These are phyloP conservation scores for Sebastes jordani DNA, from an alignment of 2,797 vertebrate genomes.

Conservation along the genomic window DNA sequence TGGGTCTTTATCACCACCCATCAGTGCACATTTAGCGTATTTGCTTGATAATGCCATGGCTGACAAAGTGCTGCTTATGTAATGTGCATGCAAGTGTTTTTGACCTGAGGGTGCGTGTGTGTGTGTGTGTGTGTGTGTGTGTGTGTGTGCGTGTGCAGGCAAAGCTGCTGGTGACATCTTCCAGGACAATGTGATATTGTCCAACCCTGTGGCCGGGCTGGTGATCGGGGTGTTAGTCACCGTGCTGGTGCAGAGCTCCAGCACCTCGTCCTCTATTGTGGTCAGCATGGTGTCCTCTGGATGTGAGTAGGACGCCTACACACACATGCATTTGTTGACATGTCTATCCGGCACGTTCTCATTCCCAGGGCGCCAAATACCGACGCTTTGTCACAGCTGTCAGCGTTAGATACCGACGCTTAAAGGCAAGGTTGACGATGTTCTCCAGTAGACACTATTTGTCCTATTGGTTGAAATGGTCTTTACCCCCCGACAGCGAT, in stretches of 20 bases:
- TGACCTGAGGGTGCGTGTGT: constrained; percentile 24
- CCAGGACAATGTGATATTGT: constrained; percentile 89
- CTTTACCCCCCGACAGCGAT: no score
- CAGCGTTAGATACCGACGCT: no score
- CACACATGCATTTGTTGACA: not conserved
- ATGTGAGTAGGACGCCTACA: constrained; percentile 78
- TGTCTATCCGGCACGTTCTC: no score
- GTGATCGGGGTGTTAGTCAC: constrained; percentile 98
- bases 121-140: constrained; percentile 1
- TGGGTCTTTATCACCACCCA: not conserved
- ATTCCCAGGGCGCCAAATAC: no score
- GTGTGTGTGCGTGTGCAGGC: constrained; percentile 74
- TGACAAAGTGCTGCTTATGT: constrained; percentile 6
- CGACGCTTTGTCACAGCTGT: no score
- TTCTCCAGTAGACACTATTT: accelerated
- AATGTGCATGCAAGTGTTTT: constrained; percentile 8
- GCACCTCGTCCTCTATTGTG: constrained; percentile 95
- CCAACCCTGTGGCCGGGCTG: constrained; percentile 93
- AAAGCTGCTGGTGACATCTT: constrained; percentile 97
- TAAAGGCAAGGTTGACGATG: no score
- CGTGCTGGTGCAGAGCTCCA: constrained; percentile 96
- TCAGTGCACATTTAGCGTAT: not conserved
- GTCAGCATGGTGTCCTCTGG: constrained; percentile 99
- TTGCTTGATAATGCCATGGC: not conserved
- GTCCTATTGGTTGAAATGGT: no score